phyloP scores from a whole-genome alignment of 2,888 invertebrate species.

The Cantharis flavilabris region DNA sequence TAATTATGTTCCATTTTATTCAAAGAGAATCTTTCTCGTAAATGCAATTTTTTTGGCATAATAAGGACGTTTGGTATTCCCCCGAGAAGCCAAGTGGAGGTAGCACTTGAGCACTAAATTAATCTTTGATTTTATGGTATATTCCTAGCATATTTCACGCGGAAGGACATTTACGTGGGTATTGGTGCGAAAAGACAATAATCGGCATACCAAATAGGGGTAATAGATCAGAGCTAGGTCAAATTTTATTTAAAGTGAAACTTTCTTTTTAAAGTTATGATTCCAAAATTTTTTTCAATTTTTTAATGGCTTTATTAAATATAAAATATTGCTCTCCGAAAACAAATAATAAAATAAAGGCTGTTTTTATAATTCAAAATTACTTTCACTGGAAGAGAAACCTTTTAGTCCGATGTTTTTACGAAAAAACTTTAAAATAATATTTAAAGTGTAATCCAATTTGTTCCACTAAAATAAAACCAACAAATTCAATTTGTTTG shows the following conservation, averaged over 20 bases:
- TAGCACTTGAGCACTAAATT: too few species aligned
- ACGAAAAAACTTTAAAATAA: not conserved
- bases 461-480: not conserved
- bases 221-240: not conserved
- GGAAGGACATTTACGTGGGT: not conserved
- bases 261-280: fast-evolving
- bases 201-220: not conserved
- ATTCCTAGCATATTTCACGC: not conserved
- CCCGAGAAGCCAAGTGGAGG: not conserved
- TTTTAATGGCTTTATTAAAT: not conserved
- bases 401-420: not conserved
- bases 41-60: not conserved
- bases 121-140: not conserved
- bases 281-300: not conserved
- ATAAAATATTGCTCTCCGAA: not conserved
- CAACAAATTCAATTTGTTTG: not conserved
- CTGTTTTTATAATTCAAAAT: not conserved
- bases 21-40: not conserved
- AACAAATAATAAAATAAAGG: not conserved
- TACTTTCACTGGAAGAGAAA: not conserved
- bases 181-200: not conserved
- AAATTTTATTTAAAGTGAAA: not conserved
- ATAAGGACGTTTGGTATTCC: not conserved
- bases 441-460: not conserved
- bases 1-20: not conserved